A percentile compares a stretch with the other conserved stretches of the same genome.
These are phyloP conservation scores for Okapia johnstoni DNA, from an alignment of 2,113 vertebrate genomes.

Conservation along the genomic window DNA sequence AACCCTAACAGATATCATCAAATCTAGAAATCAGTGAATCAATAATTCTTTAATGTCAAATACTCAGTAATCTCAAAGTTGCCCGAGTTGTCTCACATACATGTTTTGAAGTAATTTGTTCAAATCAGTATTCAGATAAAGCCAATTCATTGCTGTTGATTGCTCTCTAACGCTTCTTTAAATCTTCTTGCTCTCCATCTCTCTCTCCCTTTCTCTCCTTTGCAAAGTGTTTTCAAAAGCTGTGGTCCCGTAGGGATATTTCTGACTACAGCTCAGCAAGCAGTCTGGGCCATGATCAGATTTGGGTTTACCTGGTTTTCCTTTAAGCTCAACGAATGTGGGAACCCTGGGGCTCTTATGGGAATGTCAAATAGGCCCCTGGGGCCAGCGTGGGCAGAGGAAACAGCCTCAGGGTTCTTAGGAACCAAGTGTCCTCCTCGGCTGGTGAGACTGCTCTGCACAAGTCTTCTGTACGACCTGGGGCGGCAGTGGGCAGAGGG, in stretches of 20 bases:
- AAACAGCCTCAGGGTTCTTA: not conserved
- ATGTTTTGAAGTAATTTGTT: not conserved
- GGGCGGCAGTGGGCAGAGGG: not conserved
- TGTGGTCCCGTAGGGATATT: not conserved
- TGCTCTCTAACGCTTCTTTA: not conserved
- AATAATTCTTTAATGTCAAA: not conserved
- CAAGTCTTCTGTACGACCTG: not conserved
- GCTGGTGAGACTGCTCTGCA: not conserved
- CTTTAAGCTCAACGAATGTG: not conserved
- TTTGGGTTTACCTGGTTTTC: not conserved
- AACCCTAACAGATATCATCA: not conserved
- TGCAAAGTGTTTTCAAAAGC: not conserved
- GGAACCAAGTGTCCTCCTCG: not conserved
- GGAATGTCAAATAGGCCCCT: not conserved
- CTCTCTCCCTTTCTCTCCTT: not conserved
- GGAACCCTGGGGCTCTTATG: not conserved
- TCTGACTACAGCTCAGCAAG: not conserved
- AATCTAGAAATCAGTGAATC: not conserved
- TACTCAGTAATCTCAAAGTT: not conserved
- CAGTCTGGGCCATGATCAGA: not conserved
- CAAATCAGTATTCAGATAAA: not conserved
- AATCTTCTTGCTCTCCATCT: not conserved
- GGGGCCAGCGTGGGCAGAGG: not conserved
- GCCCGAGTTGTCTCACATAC: not conserved
- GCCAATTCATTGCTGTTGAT: not conserved